These are phyloP conservation scores for Odontesthes bonariensis DNA, from an alignment of 2,113 vertebrate genomes.

Conservation along the genomic window DNA sequence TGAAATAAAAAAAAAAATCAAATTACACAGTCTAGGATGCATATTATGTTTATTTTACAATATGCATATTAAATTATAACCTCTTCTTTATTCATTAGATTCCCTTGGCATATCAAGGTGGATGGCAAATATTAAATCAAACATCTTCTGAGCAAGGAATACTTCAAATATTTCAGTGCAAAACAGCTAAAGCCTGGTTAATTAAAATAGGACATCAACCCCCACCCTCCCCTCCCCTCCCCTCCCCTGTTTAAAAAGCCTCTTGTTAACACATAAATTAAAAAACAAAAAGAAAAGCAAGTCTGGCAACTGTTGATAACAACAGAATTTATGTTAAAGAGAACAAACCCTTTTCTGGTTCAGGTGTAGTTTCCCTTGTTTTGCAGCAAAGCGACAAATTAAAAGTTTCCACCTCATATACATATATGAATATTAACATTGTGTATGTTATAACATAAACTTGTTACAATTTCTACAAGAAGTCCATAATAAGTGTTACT, in stretches of 20 bases:
- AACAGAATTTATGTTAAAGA: constrained; percentile 44
- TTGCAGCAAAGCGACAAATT: constrained; percentile 58
- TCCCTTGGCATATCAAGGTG: constrained; percentile 38
- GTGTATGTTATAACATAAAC: constrained; percentile 46
- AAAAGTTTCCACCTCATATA: constrained; percentile 59
- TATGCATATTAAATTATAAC: constrained; percentile 69
- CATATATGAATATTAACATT: constrained; percentile 61
- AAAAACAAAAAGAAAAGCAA: constrained; percentile 44
- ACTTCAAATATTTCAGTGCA: constrained; percentile 73
- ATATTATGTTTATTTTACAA: constrained; percentile 65
- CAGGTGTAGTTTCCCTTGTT: constrained; percentile 31
- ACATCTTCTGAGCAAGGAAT: constrained; percentile 50
- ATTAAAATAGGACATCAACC: constrained; percentile 39
- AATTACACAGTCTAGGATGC: constrained; percentile 25
- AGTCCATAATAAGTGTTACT: constrained; percentile 48
- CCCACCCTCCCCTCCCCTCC: not conserved
- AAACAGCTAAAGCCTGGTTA: constrained; percentile 75
- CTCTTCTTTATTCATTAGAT: constrained; percentile 24
- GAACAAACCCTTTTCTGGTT: constrained; percentile 22
- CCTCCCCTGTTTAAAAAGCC: constrained; percentile 43
- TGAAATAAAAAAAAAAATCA: not conserved
- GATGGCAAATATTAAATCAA: constrained; percentile 47
- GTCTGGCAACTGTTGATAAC: constrained; percentile 53
- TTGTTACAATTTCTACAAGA: constrained; percentile 61
- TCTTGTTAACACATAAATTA: constrained; percentile 68